Evolutionary conservation across 2,888 invertebrate species (phyloP), one percentile per base, ranked within the genome.

Genomic region (Steromphala cineraria): DNA sequence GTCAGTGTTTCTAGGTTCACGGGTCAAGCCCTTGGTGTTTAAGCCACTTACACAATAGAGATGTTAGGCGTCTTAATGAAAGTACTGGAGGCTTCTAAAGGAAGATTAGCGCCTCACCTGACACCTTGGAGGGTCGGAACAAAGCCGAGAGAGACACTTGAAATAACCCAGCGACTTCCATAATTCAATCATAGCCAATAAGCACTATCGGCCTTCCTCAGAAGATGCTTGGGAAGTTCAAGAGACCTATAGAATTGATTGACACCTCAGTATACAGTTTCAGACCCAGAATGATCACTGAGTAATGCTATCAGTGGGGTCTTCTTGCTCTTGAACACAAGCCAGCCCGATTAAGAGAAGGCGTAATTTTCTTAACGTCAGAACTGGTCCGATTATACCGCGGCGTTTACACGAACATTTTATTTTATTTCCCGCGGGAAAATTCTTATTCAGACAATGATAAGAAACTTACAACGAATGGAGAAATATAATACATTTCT

Each of bases 131-230:
- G 71, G 71, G 40, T 19, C n/a, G 71, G 36, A 40, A 40, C 71
- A 71, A 71, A 71, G 40, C 28, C 71, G 10, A 17, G 40, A 36
- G 71, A 40, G 71, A 71, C 71, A 40, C 36, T 31, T 71, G 71
- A 71, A 71, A 71, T 71, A 71, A 71, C 71, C 71, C 71, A 71
- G 71, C 71, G 71, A 31, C 71, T 36, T 71, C 71, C 36, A 36
- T 71, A 71, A 71, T 71, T 40, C 71, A 71, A 71, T 71, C 71
- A 71, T 71, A 71, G 71, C 71, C 71, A 71, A 71, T 71, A 31
- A 71, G 19, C 71, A 71, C 36, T 40, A 36, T 71, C 71, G 36
- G 71, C 19, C 19, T 71, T 31, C 71, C 19, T 71, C 71, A 71
- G 36, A 71, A 71, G 71, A 31, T 71, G 15, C 10, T 19, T 15